A percentile compares a stretch with the other conserved stretches of the same genome.
phyloP scores from a whole-genome alignment of 2,797 vertebrate species.

The Xerus rutilus region DNA sequence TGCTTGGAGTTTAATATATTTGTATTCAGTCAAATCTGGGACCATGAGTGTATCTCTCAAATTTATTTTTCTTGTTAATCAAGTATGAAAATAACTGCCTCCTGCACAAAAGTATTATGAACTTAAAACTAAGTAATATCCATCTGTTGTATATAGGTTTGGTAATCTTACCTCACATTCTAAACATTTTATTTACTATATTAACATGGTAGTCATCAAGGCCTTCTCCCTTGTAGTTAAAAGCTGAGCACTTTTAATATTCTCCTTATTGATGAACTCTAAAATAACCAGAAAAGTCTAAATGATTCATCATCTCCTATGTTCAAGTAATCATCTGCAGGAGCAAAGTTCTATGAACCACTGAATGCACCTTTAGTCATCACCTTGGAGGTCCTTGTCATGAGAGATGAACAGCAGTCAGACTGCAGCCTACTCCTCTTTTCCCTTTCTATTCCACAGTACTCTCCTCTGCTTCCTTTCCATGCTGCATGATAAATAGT shows the following conservation, averaged over 20 bases:
- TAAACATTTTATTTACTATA: not conserved
- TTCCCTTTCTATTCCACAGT: not conserved
- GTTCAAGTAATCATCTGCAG: not conserved
- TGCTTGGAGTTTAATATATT: not conserved
- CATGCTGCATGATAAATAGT: not conserved
- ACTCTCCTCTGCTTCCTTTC: not conserved
- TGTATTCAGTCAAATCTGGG: not conserved
- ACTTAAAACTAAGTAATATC: not conserved
- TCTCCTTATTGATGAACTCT: not conserved
- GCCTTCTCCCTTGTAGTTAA: not conserved
- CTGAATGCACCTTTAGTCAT: not conserved
- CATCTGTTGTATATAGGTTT: not conserved
- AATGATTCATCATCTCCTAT: not conserved
- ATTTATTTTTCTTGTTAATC: not conserved
- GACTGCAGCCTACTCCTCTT: too few relatives aligned
- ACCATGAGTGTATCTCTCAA: not conserved
- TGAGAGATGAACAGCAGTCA: not conserved
- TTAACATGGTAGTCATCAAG: not conserved
- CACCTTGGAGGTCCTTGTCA: not conserved
- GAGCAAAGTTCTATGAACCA: not conserved
- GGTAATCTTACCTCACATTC: not conserved
- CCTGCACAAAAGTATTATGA: not conserved
- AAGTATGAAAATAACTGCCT: not conserved
- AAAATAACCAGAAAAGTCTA: conserved; percentile 6
- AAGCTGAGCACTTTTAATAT: not conserved